Evolutionary conservation across 2,113 vertebrate species (phyloP).

Genomic region (Mus musculus): DNA sequence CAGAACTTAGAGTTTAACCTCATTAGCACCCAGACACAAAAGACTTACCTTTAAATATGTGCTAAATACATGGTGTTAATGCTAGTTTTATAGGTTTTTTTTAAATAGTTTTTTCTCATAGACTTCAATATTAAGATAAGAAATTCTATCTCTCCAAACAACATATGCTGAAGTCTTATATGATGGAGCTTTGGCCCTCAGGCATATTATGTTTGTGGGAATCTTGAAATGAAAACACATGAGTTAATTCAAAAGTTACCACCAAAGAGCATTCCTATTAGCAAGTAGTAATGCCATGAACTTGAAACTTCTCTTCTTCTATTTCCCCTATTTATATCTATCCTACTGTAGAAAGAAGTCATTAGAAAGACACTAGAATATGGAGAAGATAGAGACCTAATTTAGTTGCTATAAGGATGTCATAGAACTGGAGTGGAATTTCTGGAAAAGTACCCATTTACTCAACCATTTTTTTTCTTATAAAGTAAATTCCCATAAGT

Average conservation of each 20-base stretch:
- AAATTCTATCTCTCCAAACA: not conserved
- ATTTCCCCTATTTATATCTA: no score
- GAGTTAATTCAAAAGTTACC: not conserved
- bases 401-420: not conserved
- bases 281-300: not conserved
- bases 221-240: not conserved
- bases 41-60: not conserved
- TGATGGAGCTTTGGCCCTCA: not conserved
- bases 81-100: not conserved
- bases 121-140: not conserved
- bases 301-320: no score
- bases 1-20: not conserved
- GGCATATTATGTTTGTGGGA: not conserved
- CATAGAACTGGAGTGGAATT: not conserved
- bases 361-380: no score
- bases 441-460: not conserved
- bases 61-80: no score
- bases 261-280: not conserved
- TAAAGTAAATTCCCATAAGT: no score
- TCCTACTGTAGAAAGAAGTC: no score
- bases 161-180: not conserved
- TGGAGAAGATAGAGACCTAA: not conserved
- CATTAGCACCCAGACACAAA: not conserved
- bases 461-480: not conserved
- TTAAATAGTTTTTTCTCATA: not conserved